Conservation (phyloP, 1,140 invertebrate species). For the Drosophila lacteicornis region DNA sequence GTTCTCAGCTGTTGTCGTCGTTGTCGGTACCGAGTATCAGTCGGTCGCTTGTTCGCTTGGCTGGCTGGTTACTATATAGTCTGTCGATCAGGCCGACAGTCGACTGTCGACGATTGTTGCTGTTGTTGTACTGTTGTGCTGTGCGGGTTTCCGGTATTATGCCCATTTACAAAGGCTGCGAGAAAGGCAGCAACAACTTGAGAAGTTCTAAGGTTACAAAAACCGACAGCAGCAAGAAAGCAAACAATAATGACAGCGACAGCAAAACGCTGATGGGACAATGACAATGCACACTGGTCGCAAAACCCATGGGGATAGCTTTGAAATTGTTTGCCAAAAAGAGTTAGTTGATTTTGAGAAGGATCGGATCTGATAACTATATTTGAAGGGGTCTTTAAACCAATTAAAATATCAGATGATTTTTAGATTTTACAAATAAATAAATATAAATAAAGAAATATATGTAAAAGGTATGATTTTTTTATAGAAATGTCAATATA, state of each 20-base stretch:
- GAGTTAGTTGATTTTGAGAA: conserved; percentile 1
- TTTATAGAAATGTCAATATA: accelerated
- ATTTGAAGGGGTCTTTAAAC: neutral
- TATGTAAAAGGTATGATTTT: no score
- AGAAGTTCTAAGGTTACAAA: conserved; percentile 79
- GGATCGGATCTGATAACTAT: conserved; percentile 10
- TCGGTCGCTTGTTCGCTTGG: conserved; percentile 52
- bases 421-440: neutral
- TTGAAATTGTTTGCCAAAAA: conserved; percentile 7
- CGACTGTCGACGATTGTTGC: conserved; percentile 27
- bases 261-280: conserved; percentile 58
- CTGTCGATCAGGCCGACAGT: conserved; percentile 37
- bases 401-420: neutral
- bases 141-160: conserved; percentile 79
- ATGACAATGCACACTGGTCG: conserved; percentile 45
- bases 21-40: conserved; percentile 38
- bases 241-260: conserved; percentile 73
- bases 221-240: conserved; percentile 63
- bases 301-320: neutral
- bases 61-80: conserved; percentile 44
- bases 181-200: conserved; percentile 67
- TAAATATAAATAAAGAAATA: no score
- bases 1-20: conserved; percentile 57
- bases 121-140: conserved; percentile 50
- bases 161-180: conserved; percentile 76